Conservation (phyloP, 2,797 vertebrate genomes). For the Sarcophilus harrisii region DNA sequence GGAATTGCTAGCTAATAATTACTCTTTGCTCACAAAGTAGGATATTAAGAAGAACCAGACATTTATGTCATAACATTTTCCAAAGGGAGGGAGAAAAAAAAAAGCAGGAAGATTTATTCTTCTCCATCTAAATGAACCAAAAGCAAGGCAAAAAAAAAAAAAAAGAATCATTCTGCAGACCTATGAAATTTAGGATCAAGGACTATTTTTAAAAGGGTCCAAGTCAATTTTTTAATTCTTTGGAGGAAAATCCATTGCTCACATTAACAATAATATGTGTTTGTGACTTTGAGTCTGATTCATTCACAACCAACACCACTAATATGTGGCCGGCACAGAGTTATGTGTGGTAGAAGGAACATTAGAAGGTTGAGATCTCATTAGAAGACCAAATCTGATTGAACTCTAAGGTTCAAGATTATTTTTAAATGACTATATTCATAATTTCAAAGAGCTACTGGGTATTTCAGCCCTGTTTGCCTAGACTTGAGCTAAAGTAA, state of each 20-base stretch:
- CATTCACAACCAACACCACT: constrained; percentile 41
- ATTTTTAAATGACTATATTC: constrained; percentile 16
- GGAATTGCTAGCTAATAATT: constrained; percentile 60
- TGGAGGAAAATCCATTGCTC: constrained; percentile 8
- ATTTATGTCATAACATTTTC: constrained; percentile 54
- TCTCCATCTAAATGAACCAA: constrained; percentile 49
- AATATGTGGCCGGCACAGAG: constrained; percentile 19
- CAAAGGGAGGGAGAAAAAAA: constrained; percentile 21
- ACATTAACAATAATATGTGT: constrained; percentile 25
- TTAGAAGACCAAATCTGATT: constrained; percentile 11
- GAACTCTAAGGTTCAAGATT: constrained; percentile 38
- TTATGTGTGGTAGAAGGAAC: background rate
- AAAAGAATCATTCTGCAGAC: constrained; percentile 47
- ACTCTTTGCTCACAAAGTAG: constrained; percentile 41
- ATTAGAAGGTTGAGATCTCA: constrained; percentile 28
- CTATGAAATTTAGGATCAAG: constrained; percentile 15
- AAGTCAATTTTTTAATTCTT: constrained; percentile 17
- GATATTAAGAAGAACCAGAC: constrained; percentile 59
- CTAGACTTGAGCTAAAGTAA: background rate
- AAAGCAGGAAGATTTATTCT: constrained; percentile 15
- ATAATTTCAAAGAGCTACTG: background rate
- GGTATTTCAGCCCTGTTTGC: background rate
- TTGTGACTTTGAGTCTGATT: constrained; percentile 32
- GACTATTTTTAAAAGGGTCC: constrained; percentile 33
- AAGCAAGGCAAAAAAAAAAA: constrained; percentile 44